Evolutionary conservation across 2,797 vertebrate species (phyloP).

Genomic region (Neoniphon sammara): DNA sequence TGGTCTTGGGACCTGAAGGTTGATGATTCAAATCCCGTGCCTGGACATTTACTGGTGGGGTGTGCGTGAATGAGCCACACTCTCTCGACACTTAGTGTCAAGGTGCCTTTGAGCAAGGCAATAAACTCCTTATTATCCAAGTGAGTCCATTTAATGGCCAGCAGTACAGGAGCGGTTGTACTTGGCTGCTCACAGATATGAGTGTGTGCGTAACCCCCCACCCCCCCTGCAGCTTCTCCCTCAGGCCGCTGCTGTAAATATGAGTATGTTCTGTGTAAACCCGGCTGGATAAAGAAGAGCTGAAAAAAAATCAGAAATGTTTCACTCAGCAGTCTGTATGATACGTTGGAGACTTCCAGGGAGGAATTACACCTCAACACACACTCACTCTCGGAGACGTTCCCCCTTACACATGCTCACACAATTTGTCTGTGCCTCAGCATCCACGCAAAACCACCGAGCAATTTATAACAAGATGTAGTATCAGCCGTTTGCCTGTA

Average conservation of each 20-base stretch:
- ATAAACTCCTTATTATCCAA: conserved; percentile 57
- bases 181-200: background rate
- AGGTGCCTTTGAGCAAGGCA: conserved; percentile 60
- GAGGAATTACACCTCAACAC: conserved; percentile 32
- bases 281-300: conserved; percentile 14
- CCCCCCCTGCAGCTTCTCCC: conserved; percentile 6
- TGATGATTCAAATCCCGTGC: no score
- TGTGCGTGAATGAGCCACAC: background rate
- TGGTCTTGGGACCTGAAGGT: background rate
- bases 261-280: conserved; percentile 19
- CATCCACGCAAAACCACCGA: conserved; percentile 33
- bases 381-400: conserved; percentile 8
- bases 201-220: background rate
- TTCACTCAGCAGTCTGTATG: conserved; percentile 13
- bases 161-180: conserved; percentile 32
- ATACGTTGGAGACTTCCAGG: conserved; percentile 28
- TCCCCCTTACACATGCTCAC: conserved; percentile 14
- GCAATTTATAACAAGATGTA: conserved; percentile 33
- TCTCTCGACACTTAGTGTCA: conserved; percentile 37
- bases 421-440: conserved; percentile 10
- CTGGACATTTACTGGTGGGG: background rate
- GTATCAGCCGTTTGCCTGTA: conserved; percentile 31
- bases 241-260: conserved; percentile 49
- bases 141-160: conserved; percentile 46
- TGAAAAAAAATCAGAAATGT: conserved; percentile 16